Evolutionary conservation across 2,113 vertebrate species (phyloP), one percentile per base, ranked within the genome.

Genomic region (Parus major): DNA sequence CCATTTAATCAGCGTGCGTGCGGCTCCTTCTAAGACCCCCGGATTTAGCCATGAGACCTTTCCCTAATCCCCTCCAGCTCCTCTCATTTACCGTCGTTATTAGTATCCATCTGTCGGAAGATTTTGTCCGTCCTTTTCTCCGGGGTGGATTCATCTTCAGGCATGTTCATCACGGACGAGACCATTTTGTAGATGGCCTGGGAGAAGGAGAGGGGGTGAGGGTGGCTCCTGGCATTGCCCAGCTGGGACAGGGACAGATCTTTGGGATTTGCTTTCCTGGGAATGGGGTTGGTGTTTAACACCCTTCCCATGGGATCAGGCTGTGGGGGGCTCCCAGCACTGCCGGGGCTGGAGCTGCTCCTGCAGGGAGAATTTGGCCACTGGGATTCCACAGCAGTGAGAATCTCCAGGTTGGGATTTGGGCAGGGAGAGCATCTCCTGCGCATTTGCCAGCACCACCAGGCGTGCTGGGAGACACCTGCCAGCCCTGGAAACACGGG

Each of bases 111-210:
- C 98, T 99, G 99, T 97, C 98, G 99, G 98, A 99, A 99, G 98
- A 99, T 99, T 98, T 99, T 99, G 97, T 99, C 99, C 5, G 99
- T 99, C 94, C 99, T 98, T 97, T 99, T 99, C 98, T 99, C 99
- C 2, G 99, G 99, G 57, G 99, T 99, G 47, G 99, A 99, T 95
- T 99, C 99, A 31, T 99, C 99, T 79, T 99, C 99, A 1, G 99
- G 99, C 99, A 99, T 99, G 98, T 99, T 99, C 99, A 99, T 99
- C 98, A 99, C 99, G 0, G 99, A 99, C 11, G 99, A 99, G 97
- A 99, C 99, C 99, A 99, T 99, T 97, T 99, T 99, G 98, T 99
- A 99, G 97, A 99, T 99, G 97, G 99, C 99, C 99, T 99, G 95
- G 68, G 89, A 56, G 84, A 11, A 24, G 61, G 84, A 73, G 28